phyloP scores from a whole-genome alignment of 2,113 vertebrate species.

The Nyctibius bracteatus region DNA sequence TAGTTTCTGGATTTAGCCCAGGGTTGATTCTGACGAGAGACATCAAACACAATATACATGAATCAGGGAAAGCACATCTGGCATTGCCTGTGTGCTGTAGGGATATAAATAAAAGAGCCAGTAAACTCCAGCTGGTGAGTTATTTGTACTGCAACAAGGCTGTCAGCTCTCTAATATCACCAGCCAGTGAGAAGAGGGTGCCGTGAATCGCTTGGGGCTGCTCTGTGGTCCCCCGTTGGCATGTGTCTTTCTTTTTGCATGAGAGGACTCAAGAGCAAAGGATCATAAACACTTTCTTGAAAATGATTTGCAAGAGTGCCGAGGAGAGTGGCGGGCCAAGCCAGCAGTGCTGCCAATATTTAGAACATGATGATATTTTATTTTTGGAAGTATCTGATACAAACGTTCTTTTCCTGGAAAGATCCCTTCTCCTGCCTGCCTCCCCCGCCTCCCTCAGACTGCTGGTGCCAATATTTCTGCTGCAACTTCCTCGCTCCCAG shows the following conservation, averaged over 20 bases:
- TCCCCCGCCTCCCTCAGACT: neutral
- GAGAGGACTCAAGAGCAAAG: neutral
- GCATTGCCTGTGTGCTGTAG: neutral
- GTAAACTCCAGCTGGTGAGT: neutral
- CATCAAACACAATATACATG: neutral
- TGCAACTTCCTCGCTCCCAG: constrained; percentile 17
- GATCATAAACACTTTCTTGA: neutral
- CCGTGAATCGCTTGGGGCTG: neutral
- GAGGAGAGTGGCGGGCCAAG: neutral
- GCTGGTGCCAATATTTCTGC: constrained; percentile 22
- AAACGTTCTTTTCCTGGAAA: constrained; percentile 46
- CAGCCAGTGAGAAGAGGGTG: neutral
- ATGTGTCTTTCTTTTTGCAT: neutral
- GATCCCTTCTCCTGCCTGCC: constrained; percentile 8
- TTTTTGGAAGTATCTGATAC: constrained; percentile 57
- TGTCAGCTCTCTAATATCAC: neutral
- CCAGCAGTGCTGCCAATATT: neutral
- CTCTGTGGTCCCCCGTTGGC: neutral
- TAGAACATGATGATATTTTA: neutral
- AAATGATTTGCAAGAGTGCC: neutral
- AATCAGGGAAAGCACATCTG: constrained; percentile 23
- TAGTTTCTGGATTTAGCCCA: neutral
- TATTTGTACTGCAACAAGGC: neutral
- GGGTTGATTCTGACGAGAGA: neutral
- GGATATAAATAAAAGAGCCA: neutral